Base-by-base conservation (phyloP, 2,797 vertebrate species). In the Xiphophorus birchmanni region DNA sequence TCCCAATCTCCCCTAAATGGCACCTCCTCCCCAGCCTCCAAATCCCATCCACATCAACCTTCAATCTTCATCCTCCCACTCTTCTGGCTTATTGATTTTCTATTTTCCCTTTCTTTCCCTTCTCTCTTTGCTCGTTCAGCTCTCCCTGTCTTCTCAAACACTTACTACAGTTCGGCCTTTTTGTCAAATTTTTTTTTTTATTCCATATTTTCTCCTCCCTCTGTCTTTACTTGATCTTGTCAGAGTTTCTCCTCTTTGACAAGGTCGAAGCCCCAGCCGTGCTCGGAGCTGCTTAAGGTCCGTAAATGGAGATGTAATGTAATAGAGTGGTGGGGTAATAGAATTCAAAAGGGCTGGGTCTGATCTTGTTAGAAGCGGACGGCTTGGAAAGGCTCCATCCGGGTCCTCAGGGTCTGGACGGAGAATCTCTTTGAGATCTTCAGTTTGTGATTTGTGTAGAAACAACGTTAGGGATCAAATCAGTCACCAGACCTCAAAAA, bases 231-330 rank as follows among this genome's bases (percentile, higher is more conserved):
- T 91, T 75, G 78, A 84, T 90, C 85, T 81, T 89, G 87, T 90
- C 92, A 86, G 90, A 92, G 93, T 92, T 92, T 92, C 92, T 94
- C 90, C 90, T 90, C 92, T 93, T 91, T 94, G 93, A 95, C 94
- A 96, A 96, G 95, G 95, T 95, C 92, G 80, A 87, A 93, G 92
- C 89, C 93, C 89, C 81, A 83, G 84, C 90, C 86, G 73, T 84
- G 90, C 90, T 87, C 77, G 15, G 86, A 85, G 90, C 92, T 94
- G 91, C 94, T 95, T 95, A 96, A 95, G 94, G 91, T 94, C 88
- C 83, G 87, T 94, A 94, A 95, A 96, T 95, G 94, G 94, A 96
- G 94, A 94, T 93, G 90, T 95, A 96, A 96, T 95, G 94, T 92
- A 95, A 95, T 96, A 93, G 91, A 95, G 91, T 84, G 89, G 92